Percentiles rank a stretch among this genome's conserved stretches.
phyloP scores from a whole-genome alignment of 37 sponge, comb jelly and placozoan genomes.

The Oscarella lobularis region DNA sequence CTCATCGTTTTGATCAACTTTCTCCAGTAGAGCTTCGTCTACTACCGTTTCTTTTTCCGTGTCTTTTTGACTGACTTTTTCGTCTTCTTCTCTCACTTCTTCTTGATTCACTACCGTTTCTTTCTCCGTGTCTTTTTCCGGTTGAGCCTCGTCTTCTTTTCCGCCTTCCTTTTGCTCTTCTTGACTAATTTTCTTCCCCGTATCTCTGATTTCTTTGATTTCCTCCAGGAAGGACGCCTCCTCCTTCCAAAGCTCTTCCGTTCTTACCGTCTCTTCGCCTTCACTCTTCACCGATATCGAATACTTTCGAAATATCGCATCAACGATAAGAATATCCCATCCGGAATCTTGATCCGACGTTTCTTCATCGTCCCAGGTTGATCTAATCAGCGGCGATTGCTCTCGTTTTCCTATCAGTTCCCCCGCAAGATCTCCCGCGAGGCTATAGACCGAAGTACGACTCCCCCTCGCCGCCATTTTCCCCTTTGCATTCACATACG shows the following conservation, averaged over 20 bases:
- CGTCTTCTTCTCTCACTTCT: not conserved
- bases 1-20: not conserved
- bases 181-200: no score
- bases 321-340: not conserved
- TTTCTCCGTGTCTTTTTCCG: not conserved
- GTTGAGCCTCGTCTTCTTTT: not conserved
- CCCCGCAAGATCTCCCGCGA: not conserved
- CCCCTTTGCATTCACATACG: no score
- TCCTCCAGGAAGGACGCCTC: no score
- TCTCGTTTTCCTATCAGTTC: no score
- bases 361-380: not conserved
- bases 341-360: not conserved
- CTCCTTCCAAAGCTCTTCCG: no score
- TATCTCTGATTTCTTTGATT: no score
- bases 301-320: not conserved
- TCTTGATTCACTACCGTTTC: not conserved
- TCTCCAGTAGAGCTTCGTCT: not conserved
- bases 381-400: no score
- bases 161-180: no score
- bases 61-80: not conserved
- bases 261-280: no score
- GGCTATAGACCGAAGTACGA: no score
- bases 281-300: not conserved
- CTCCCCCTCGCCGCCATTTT: no score
- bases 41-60: not conserved